A percentile compares a stretch with the other conserved stretches of the same genome.
These are phyloP conservation scores for Platyscapa corneri DNA, from an alignment of 1,140 invertebrate species.

Conservation along the genomic window DNA sequence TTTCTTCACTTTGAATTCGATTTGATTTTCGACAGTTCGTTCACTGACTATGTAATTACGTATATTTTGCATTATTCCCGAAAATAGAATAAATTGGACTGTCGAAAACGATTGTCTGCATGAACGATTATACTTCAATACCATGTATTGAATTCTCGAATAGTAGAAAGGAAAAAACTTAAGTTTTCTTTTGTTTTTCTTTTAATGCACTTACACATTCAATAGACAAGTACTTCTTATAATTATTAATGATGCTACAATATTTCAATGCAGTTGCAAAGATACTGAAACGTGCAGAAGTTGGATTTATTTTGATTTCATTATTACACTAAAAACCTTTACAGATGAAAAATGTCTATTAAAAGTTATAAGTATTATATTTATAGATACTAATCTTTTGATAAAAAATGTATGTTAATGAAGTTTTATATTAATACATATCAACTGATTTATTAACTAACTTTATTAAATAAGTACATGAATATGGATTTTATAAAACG, in stretches of 20 bases:
- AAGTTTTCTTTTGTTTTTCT: conserved; percentile 40
- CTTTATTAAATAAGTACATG: too few relatives aligned
- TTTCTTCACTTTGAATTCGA: not conserved
- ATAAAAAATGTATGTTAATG: too few relatives aligned
- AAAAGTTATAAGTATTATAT: too few relatives aligned
- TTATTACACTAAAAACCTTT: too few relatives aligned
- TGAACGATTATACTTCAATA: not conserved
- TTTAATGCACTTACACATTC: not conserved
- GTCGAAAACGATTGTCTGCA: not conserved
- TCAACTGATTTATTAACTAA: too few relatives aligned
- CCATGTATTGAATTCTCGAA: not conserved
- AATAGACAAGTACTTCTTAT: not conserved
- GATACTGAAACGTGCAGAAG: too few relatives aligned
- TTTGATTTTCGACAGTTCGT: conserved; percentile 13
- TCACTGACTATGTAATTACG: conserved; percentile 24
- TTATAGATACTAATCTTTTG: too few relatives aligned
- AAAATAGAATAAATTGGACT: conserved; percentile 45
- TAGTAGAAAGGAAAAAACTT: not conserved
- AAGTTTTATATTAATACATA: not conserved
- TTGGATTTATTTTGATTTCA: too few relatives aligned
- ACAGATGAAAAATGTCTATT: too few relatives aligned
- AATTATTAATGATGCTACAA: not conserved
- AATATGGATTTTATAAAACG: not conserved
- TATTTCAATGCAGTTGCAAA: not conserved
- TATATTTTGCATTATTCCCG: conserved; percentile 56